phyloP scores from a whole-genome alignment of 37 sponge, comb jelly and placozoan genomes.

The Spongia lamella region DNA sequence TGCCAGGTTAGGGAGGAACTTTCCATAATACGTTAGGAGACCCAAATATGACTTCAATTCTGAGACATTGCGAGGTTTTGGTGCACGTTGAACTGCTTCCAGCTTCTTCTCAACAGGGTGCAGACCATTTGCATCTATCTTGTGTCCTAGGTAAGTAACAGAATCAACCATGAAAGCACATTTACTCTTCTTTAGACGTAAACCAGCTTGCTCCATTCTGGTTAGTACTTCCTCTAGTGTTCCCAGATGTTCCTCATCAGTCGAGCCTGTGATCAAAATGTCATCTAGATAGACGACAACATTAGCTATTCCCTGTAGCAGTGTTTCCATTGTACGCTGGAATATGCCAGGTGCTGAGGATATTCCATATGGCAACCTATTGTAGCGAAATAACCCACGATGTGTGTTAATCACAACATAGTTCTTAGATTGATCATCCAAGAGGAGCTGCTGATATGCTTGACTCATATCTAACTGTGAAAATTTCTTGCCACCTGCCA shows the following conservation, averaged over 20 bases:
- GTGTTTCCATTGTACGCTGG: background rate
- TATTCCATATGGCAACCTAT: background rate
- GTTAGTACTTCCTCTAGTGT: background rate
- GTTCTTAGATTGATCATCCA: background rate
- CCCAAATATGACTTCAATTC: too few species aligned
- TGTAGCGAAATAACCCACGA: background rate
- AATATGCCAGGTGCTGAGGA: background rate
- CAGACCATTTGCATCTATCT: too few species aligned
- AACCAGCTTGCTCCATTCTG: background rate
- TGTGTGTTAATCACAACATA: background rate
- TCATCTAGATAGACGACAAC: background rate
- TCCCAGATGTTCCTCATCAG: background rate
- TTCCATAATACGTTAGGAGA: too few species aligned
- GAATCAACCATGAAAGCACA: background rate
- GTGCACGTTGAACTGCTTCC: background rate
- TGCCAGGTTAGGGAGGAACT: background rate
- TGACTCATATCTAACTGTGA: background rate
- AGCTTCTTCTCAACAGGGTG: background rate
- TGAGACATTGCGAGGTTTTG: background rate
- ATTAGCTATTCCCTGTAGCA: background rate
- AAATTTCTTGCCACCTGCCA: background rate
- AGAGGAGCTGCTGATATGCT: background rate
- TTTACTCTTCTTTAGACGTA: background rate
- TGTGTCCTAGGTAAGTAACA: background rate
- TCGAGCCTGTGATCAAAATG: background rate